Evolutionary conservation across 1,140 invertebrate species (phyloP), one percentile per base, ranked within the genome.

Genomic region (Megathymus violae): DNA sequence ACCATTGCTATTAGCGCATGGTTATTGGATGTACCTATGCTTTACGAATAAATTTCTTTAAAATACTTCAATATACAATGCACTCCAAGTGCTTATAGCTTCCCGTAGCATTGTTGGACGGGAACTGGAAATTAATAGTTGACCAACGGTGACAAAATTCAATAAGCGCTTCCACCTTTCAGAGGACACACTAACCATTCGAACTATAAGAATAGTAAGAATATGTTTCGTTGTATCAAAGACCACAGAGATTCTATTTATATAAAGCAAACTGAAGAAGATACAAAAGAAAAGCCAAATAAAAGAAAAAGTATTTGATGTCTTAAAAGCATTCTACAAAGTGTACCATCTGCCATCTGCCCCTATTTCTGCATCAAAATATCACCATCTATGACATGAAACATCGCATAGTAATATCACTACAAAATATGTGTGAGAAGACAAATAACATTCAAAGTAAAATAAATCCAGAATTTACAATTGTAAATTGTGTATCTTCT

Each of bases 281-380:
- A 17, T 13, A 25, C n/a, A 52, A 52, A 52, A 40, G 34, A 52
- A 40, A 41, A 52, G 14, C 7, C 11, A 52, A 41, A 52, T 36
- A 52, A 52, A 52, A 52, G 34, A 52, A 52, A 52, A 52, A 25
- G 25, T 13, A 51, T 52, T 36, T 41, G 40, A 40, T 52, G 36
- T 52, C 25, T 4, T 38, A 52, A 41, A 41, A 52, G 17, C 50
- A 40, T 52, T 52, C 19, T 15, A 41, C 25, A 41, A 52, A 52
- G 19, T 52, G 50, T 41, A 11, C 15, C 36, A 25, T 52, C 36
- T 52, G 50, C 3, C 27, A 17, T 51, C 31, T 15, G 22, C 4
- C 36, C 22, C 25, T 25, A 25, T 25, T 25, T 41, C 25, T 52
- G 36, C 36, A 25, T 41, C 11, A 41, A 17, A 40, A 47, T 27